Percentiles rank a stretch among this genome's conserved stretches.
phyloP scores from a whole-genome alignment of 2,113 vertebrate species.

The Hystrix cristata region DNA sequence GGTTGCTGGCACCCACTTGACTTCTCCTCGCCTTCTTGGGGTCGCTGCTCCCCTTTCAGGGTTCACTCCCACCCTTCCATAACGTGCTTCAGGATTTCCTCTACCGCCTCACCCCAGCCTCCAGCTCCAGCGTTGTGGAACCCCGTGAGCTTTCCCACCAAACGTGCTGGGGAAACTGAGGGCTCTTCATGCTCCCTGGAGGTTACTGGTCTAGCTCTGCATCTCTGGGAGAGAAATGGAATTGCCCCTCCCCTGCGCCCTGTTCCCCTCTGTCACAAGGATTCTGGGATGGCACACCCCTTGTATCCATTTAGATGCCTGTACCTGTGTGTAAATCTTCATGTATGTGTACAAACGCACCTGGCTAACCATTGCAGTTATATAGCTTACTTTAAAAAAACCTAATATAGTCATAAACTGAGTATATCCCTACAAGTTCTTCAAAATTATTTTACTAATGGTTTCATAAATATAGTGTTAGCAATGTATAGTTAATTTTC shows the following conservation, averaged over 20 bases:
- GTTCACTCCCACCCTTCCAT: not conserved
- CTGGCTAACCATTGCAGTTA: not conserved
- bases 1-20: not conserved
- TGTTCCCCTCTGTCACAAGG: not conserved
- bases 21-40: not conserved
- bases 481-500: not conserved
- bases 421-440: not conserved
- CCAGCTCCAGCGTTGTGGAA: not conserved
- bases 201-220: not conserved
- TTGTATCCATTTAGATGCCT: not conserved
- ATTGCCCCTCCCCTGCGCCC: not conserved
- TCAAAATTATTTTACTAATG: not conserved
- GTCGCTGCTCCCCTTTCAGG: rapidly evolving
- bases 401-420: not conserved
- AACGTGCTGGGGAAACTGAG: not conserved
- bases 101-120: rapidly evolving
- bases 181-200: not conserved
- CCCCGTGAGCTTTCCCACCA: not conserved
- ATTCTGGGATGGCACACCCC: not conserved
- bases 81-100: not conserved
- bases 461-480: not conserved
- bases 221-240: not conserved
- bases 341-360: not conserved
- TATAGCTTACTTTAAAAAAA: not conserved
- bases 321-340: not conserved